Percentiles rank a stretch among this genome's conserved stretches.
These are phyloP conservation scores for Gracilinanus agilis DNA, from an alignment of 2,113 vertebrate species.

Conservation along the genomic window DNA sequence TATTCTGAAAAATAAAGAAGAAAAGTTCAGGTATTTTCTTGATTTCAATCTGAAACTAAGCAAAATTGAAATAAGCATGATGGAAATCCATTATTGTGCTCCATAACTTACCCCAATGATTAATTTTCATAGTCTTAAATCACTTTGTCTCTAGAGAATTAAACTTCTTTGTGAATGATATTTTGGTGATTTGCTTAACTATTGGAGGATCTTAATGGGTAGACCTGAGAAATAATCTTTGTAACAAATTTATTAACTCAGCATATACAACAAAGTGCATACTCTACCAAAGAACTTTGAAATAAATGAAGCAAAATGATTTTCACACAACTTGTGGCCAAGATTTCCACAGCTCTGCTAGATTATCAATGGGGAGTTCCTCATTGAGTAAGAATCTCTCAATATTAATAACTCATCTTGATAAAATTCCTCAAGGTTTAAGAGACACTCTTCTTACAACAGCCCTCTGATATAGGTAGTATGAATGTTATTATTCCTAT, in stretches of 20 bases:
- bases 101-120: conserved; percentile 48
- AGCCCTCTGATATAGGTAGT: background rate
- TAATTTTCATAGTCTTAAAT: conserved; percentile 37
- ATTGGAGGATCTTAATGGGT: background rate
- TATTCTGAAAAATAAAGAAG: conserved; percentile 38
- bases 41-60: conserved; percentile 43
- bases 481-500: background rate
- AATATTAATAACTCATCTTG: background rate
- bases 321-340: background rate
- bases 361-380: background rate
- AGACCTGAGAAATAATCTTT: background rate
- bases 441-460: conserved; percentile 9
- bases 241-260: background rate
- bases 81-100: conserved; percentile 52
- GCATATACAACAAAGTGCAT: background rate
- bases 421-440: background rate
- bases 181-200: background rate
- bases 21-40: conserved; percentile 32
- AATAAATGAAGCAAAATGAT: background rate
- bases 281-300: background rate
- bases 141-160: conserved; percentile 26
- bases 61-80: conserved; percentile 45
- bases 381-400: background rate
- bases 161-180: background rate
- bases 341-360: background rate